Percentiles rank a stretch among this genome's conserved stretches.
phyloP scores from a whole-genome alignment of 2,888 invertebrate species.

The Drosophila subquinaria region DNA sequence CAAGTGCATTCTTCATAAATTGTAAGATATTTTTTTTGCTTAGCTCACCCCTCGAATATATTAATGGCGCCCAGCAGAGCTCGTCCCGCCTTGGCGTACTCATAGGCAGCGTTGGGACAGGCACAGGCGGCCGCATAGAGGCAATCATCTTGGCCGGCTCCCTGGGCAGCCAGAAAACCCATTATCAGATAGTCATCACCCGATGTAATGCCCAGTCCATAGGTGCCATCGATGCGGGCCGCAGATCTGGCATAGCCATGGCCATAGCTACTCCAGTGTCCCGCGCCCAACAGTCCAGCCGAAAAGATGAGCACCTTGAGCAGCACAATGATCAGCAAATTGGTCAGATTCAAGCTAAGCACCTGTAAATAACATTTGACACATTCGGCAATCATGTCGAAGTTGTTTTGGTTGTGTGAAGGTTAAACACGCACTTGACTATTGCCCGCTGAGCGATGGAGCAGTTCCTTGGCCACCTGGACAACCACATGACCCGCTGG shows the following conservation, averaged over 20 bases:
- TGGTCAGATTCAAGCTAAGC: constrained; percentile 92
- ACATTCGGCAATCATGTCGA: constrained; percentile 18
- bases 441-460: constrained; percentile 89
- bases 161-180: constrained; percentile 89
- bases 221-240: constrained; percentile 68
- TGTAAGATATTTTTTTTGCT: not conserved
- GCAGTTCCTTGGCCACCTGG: constrained; percentile 88
- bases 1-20: not conserved
- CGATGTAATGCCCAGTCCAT: constrained; percentile 86
- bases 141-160: constrained; percentile 90
- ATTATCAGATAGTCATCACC: constrained; percentile 88
- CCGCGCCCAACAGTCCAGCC: constrained; percentile 91
- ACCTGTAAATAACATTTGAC: constrained; percentile 61
- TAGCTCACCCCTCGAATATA: constrained; percentile 88
- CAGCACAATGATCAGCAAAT: constrained; percentile 91
- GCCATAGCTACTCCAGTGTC: constrained; percentile 88
- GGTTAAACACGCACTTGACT: constrained; percentile 87
- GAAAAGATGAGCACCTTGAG: constrained; percentile 93
- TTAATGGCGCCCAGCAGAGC: constrained; percentile 90
- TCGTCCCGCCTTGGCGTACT: constrained; percentile 92
- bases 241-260: constrained; percentile 79
- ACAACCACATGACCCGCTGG: constrained; percentile 85
- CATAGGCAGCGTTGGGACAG: constrained; percentile 89
- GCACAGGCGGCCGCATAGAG: constrained; percentile 92
- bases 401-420: not conserved